phyloP scores from a whole-genome alignment of 2,888 invertebrate species.

The Fabriciana adippe region DNA sequence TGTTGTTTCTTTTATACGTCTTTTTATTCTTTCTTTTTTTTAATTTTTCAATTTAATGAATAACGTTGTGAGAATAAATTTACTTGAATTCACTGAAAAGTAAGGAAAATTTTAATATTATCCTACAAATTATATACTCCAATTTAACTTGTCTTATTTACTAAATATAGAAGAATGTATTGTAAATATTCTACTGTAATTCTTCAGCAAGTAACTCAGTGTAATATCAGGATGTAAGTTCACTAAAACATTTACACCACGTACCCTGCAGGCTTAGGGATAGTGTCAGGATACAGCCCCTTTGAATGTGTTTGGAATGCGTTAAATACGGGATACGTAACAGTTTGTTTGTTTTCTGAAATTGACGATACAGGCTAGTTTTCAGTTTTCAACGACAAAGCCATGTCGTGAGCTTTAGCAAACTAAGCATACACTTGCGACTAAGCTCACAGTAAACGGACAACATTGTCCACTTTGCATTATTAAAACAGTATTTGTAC shows the following conservation, averaged over 20 bases:
- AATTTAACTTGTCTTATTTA: too few species aligned
- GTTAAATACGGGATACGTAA: conserved; percentile 59
- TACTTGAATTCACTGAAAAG: not conserved
- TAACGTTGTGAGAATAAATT: not conserved
- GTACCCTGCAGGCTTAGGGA: conserved; percentile 56
- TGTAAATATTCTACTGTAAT: conserved; percentile 14
- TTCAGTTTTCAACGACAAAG: conserved; percentile 39
- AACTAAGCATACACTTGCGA: conserved; percentile 21
- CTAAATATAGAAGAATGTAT: too few species aligned
- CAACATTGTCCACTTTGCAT: conserved; percentile 21
- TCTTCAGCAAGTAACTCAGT: conserved; percentile 40
- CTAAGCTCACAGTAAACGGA: conserved; percentile 23
- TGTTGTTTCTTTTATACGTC: conserved; percentile 38
- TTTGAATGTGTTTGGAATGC: conserved; percentile 60
- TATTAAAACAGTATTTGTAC: conserved; percentile 24
- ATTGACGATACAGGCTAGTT: conserved; percentile 44
- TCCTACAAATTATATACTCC: too few species aligned
- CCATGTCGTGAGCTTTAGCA: conserved; percentile 24
- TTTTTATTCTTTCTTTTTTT: conserved; percentile 19
- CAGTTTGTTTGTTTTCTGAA: conserved; percentile 53
- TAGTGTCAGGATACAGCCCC: conserved; percentile 46
- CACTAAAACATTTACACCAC: conserved; percentile 75
- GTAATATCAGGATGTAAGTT: conserved; percentile 62
- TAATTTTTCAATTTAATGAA: conserved; percentile 1
- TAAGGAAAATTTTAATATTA: too few species aligned